Conservation (phyloP, 2,113 vertebrate species). For the Rhinopithecus roxellana region DNA sequence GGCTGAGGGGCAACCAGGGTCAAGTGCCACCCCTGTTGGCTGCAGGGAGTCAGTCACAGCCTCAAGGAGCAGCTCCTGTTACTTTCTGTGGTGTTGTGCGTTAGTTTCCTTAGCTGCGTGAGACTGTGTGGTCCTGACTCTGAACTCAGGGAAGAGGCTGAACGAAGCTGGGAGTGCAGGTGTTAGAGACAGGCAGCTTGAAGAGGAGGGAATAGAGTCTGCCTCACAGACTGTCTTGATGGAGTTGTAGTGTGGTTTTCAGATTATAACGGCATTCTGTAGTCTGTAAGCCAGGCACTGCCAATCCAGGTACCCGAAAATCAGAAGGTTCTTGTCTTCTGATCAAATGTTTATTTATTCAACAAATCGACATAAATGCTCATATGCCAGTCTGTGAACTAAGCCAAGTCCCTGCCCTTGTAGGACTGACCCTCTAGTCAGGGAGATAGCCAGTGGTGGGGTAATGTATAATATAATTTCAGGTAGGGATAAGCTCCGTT, state of each 20-base stretch:
- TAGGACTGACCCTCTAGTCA: background rate
- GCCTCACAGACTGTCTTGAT: background rate
- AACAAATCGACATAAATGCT: too few relatives aligned
- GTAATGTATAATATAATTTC: background rate
- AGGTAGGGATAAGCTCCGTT: background rate
- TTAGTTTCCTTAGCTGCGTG: background rate
- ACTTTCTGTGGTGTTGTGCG: background rate
- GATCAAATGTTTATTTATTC: background rate
- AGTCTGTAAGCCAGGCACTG: background rate
- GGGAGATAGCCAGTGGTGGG: background rate
- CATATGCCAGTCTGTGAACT: background rate
- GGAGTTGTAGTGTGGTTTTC: background rate
- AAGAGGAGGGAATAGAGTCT: background rate
- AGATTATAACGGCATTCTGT: background rate
- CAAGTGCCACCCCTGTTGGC: background rate
- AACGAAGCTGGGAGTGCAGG: background rate
- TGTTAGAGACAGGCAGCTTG: background rate
- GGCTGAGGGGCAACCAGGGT: background rate
- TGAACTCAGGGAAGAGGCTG: background rate
- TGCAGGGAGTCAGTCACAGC: background rate
- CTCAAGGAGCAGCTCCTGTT: background rate
- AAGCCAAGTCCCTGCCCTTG: background rate
- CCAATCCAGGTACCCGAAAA: background rate
- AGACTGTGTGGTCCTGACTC: background rate
- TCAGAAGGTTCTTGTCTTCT: background rate